Conservation (phyloP, 2,797 vertebrate genomes). For the Macropodus opercularis region DNA sequence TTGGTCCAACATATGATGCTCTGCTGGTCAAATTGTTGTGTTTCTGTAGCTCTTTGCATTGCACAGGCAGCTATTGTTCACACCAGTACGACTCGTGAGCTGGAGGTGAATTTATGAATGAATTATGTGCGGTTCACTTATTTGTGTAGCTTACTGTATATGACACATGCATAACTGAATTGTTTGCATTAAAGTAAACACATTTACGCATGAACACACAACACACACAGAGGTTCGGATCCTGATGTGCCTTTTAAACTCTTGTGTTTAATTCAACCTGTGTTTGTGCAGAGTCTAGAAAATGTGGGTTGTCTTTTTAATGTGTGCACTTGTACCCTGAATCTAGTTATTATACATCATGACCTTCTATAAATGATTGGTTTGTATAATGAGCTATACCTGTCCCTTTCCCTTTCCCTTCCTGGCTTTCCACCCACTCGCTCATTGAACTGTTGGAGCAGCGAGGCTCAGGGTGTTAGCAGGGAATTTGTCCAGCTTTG, state of each 20-base stretch:
- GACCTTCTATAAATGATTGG: not conserved
- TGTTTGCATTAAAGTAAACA: not conserved
- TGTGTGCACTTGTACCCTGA: not conserved
- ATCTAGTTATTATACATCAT: not conserved
- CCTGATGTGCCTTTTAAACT: no score
- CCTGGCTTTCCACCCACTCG: slow-evolving; percentile 41
- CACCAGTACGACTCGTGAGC: slow-evolving; percentile 12
- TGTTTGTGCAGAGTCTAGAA: no score
- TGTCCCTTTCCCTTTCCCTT: slow-evolving; percentile 35
- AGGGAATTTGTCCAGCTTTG: slow-evolving; percentile 83
- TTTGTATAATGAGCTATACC: not conserved
- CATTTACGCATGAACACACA: not conserved
- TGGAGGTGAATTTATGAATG: not conserved
- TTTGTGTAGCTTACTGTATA: not conserved
- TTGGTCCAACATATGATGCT: slow-evolving; percentile 66
- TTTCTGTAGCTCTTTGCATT: slow-evolving; percentile 63
- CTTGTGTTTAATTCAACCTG: no score
- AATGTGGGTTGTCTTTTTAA: no score
- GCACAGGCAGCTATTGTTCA: slow-evolving; percentile 19
- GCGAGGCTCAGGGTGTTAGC: slow-evolving; percentile 78
- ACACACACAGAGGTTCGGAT: not conserved
- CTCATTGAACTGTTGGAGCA: slow-evolving; percentile 79
- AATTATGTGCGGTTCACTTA: not conserved
- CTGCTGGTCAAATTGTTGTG: slow-evolving; percentile 70
- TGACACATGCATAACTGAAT: not conserved